phyloP scores from a whole-genome alignment of 2,888 invertebrate genomes.

The Dysmachus trigonus region DNA sequence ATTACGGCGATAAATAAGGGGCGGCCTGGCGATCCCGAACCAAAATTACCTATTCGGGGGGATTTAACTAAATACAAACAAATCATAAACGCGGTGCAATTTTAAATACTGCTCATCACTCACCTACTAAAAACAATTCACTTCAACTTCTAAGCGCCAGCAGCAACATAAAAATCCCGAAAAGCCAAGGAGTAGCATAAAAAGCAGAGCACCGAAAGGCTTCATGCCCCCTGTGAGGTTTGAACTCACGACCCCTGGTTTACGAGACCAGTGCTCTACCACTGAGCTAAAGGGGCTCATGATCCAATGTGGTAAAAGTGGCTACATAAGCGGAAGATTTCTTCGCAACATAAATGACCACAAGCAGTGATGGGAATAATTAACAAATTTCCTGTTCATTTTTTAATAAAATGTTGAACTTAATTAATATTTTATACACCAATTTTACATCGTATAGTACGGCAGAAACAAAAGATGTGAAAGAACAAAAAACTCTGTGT shows the following conservation, averaged over 20 bases:
- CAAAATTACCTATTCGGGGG: background rate
- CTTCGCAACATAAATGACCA: background rate
- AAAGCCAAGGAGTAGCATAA: background rate
- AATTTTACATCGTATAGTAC: too few species aligned
- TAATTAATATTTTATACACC: background rate
- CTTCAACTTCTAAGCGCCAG: background rate
- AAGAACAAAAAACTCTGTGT: background rate
- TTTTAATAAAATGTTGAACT: background rate
- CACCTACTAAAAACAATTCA: background rate
- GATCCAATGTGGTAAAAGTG: background rate
- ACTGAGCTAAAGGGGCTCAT: constrained; percentile 56
- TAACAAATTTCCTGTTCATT: background rate
- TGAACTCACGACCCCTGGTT: constrained; percentile 58
- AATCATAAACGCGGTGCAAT: background rate
- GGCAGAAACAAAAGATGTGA: background rate
- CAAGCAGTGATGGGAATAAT: background rate
- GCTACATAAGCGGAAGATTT: background rate
- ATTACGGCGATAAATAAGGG: constrained; percentile 36
- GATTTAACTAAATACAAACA: background rate
- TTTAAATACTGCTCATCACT: background rate
- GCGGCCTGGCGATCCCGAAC: background rate
- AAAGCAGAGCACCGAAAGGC: background rate
- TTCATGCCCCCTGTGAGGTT: constrained; percentile 56
- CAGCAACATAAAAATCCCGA: background rate
- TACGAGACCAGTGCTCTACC: constrained; percentile 58